A percentile compares a stretch with the other conserved stretches of the same genome.
These are phyloP conservation scores for Bradysia coprophila DNA, from an alignment of 1,140 invertebrate genomes.

Conservation along the genomic window DNA sequence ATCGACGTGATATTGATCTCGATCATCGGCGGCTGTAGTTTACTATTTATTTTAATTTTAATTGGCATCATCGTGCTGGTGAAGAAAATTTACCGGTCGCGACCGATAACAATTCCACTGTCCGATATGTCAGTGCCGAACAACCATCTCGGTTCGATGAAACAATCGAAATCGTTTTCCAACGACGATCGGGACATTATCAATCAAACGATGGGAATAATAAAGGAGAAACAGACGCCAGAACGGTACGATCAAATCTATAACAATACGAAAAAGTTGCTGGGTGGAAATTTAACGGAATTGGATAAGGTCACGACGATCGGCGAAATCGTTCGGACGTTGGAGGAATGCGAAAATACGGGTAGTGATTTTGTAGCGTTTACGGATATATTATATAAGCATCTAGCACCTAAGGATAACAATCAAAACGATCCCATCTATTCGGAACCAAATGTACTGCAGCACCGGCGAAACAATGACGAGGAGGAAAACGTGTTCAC, in stretches of 20 bases:
- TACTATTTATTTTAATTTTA: background rate
- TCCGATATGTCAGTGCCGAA: background rate
- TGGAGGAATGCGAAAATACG: slow-evolving; percentile 5
- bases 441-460: slow-evolving; percentile 4
- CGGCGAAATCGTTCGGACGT: slow-evolving; percentile 6
- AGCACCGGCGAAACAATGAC: background rate
- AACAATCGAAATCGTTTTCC: slow-evolving; percentile 5
- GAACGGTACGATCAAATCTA: slow-evolving; percentile 6
- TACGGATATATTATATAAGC: slow-evolving; percentile 9
- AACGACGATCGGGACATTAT: slow-evolving; percentile 7
- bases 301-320: slow-evolving; percentile 7
- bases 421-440: slow-evolving; percentile 5
- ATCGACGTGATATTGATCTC: slow-evolving; percentile 1
- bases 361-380: slow-evolving; percentile 7
- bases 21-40: slow-evolving; percentile 1
- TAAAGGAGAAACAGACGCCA: slow-evolving; percentile 8
- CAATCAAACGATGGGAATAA: slow-evolving; percentile 5
- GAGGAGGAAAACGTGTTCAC: background rate
- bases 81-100: background rate
- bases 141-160: background rate
- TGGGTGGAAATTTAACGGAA: slow-evolving; percentile 2
- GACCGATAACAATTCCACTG: background rate
- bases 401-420: slow-evolving; percentile 7
- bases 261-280: slow-evolving; percentile 5
- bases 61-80: background rate